These are phyloP conservation scores for Sphaerophoria rueppellii DNA, from an alignment of 2,888 invertebrate species.

Conservation along the genomic window DNA sequence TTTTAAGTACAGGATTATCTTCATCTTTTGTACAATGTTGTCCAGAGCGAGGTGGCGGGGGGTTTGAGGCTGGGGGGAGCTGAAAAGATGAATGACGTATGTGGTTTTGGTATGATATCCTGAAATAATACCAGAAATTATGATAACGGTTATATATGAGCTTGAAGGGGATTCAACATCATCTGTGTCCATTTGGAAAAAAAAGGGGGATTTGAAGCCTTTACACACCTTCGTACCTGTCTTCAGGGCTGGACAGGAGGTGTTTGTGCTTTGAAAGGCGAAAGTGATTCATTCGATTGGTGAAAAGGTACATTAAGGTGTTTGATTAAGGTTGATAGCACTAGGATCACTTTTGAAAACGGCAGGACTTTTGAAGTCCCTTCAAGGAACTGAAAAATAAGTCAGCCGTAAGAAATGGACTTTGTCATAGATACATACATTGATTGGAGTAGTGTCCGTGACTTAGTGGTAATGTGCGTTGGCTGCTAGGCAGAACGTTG, in stretches of 20 bases:
- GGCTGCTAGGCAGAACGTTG: no score
- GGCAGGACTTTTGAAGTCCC: no score
- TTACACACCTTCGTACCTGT: slow-evolving; percentile 32
- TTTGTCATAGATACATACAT: no score
- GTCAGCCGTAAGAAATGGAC: no score
- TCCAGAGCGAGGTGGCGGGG: background rate
- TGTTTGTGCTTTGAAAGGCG: slow-evolving; percentile 37
- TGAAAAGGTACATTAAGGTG: background rate
- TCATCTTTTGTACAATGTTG: slow-evolving; percentile 5
- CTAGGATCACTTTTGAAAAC: no score
- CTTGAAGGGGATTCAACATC: slow-evolving; percentile 38
- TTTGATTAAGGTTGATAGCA: background rate
- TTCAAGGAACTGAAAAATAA: no score
- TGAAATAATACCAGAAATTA: slow-evolving; percentile 68
- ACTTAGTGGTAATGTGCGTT: no score
- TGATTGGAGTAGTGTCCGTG: no score
- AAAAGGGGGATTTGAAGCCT: slow-evolving; percentile 5
- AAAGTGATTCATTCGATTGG: slow-evolving; percentile 4
- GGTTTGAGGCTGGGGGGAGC: no score
- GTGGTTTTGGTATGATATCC: slow-evolving; percentile 59
- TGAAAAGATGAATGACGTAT: slow-evolving; percentile 55
- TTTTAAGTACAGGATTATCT: slow-evolving; percentile 50
- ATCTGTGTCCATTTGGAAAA: slow-evolving; percentile 46
- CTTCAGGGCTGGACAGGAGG: slow-evolving; percentile 51
- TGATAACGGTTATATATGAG: slow-evolving; percentile 48